These are phyloP conservation scores for Lethrus apterus DNA, from an alignment of 1,140 invertebrate genomes.

Conservation along the genomic window DNA sequence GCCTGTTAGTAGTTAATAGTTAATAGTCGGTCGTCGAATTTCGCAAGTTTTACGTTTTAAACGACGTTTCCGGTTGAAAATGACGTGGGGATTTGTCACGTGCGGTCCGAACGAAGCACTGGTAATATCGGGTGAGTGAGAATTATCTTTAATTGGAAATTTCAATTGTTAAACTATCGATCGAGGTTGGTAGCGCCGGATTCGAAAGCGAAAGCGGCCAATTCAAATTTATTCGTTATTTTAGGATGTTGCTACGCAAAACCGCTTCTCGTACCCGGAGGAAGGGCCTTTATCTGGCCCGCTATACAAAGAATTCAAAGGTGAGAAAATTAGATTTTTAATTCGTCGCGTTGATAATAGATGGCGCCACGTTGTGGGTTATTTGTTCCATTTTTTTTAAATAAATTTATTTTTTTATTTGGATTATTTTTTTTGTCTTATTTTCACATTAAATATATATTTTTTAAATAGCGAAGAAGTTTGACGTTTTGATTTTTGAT, in stretches of 20 bases:
- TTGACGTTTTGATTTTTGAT: too few species aligned
- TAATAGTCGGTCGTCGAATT: too few species aligned
- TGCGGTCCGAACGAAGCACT: slow-evolving; percentile 96
- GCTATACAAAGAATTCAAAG: slow-evolving; percentile 89
- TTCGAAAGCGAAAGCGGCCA: not conserved
- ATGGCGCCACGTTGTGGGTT: too few species aligned
- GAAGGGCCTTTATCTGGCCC: slow-evolving; percentile 95
- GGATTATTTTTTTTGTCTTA: not conserved
- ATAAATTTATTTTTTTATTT: not conserved
- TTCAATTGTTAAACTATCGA: not conserved
- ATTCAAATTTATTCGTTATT: slow-evolving; percentile 24
- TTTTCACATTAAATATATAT: too few species aligned
- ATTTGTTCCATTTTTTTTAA: not conserved
- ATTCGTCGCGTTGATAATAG: too few species aligned
- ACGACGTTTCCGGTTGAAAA: slow-evolving; percentile 39
- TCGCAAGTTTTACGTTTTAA: too few species aligned
- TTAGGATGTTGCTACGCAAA: slow-evolving; percentile 87
- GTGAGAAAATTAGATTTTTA: slow-evolving; percentile 51
- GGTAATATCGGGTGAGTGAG: slow-evolving; percentile 85
- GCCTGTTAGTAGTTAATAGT: too few species aligned
- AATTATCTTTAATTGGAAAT: not conserved
- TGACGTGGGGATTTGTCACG: slow-evolving; percentile 92
- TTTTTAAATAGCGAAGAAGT: too few species aligned
- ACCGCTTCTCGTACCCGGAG: slow-evolving; percentile 86
- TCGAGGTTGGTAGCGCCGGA: not conserved